Base-by-base conservation (phyloP, 2,797 vertebrate genomes). In the Ceryle rudis region DNA sequence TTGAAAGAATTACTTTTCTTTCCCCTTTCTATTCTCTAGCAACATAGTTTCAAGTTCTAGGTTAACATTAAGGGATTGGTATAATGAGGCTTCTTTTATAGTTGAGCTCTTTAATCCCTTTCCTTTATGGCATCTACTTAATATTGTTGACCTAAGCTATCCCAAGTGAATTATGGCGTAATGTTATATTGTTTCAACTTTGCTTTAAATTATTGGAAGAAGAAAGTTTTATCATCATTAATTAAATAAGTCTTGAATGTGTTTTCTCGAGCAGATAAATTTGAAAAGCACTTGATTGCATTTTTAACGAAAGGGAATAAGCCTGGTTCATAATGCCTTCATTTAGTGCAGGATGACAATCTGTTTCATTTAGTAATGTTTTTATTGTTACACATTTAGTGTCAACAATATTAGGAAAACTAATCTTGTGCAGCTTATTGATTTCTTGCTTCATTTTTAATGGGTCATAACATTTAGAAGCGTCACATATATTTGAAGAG, bases 181-280 rank as follows among this genome's bases (percentile, higher is more conserved):
- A 91, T 94, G 62, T 84, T 84, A 42, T 85, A 66, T 93, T 90
- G 49, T 79, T 91, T 96, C 75, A 82, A 39, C 49, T 79, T 96
- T 62, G 37, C 69, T 89, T 94, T 74, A 79, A 93, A 81, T 93
- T 83, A 64, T 49, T 73, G 39, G 42, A 82, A 96, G 73, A 67
- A 80, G 51, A 87, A 96, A 81, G 19, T 90, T 93, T 85, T 52
- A 35, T 89, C 65, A 81, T 61, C 1, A 0, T 90, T 94, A 94
- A 93, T 93, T 96, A 92, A 93, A 94, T 91, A 90, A 89, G 23
- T 64, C 46, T 83, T 93, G 71, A 95, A 82, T 89, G 57, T 94
- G 51, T 92, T 95, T 94, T 90, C 91, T 83, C n/a, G 65, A 78
- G 74, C 46, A 95, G 37, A 95, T 85, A 93, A 77, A 91, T 94